phyloP scores from a whole-genome alignment of 1,140 invertebrate species.

The Sitobion miscanthi region DNA sequence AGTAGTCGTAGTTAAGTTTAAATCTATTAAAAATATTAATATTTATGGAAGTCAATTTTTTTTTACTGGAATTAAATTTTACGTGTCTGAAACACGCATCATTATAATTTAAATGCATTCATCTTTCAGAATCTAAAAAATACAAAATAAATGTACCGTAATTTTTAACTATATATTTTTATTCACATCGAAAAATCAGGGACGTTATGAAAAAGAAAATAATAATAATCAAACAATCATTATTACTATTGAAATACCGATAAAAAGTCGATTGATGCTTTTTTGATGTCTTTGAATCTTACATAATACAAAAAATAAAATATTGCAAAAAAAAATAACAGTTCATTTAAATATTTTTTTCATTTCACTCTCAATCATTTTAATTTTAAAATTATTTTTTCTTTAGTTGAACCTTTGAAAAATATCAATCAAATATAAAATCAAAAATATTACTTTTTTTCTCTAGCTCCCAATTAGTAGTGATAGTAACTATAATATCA shows the following conservation, averaged over 20 bases:
- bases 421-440: neutral
- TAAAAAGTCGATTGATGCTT: neutral
- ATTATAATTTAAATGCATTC: neutral
- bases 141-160: neutral
- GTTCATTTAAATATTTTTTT: neutral
- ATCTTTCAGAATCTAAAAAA: neutral
- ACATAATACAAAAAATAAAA: neutral
- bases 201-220: neutral
- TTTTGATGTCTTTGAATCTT: neutral
- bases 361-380: neutral
- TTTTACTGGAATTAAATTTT: neutral
- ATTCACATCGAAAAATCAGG: neutral
- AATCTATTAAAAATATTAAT: neutral
- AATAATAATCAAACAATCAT: neutral
- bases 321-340: neutral
- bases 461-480: neutral
- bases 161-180: neutral
- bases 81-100: neutral
- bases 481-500: neutral
- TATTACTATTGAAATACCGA: neutral
- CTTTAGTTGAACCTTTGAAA: neutral
- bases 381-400: neutral
- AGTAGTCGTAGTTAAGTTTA: neutral
- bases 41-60: neutral
- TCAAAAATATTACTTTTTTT: neutral